A percentile compares a stretch with the other conserved stretches of the same genome.
phyloP scores from a whole-genome alignment of 2,797 vertebrate genomes.

The Valencia hispanica region DNA sequence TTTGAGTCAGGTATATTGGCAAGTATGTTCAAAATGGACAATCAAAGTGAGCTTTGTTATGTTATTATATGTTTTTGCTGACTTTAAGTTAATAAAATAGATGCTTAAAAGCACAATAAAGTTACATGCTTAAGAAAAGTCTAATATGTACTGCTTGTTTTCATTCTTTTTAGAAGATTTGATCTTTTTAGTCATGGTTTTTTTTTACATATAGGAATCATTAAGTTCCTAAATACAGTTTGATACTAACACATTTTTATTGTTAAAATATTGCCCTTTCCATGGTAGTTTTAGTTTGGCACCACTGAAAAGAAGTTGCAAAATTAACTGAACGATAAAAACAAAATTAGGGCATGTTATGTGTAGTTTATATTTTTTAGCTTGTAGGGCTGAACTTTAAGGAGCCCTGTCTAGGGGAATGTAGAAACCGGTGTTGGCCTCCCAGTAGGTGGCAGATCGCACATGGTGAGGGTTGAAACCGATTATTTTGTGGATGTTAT shows the following conservation, averaged over 20 bases:
- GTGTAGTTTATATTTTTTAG: background rate
- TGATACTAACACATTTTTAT: too few relatives aligned
- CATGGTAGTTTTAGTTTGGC: background rate
- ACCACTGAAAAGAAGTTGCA: background rate
- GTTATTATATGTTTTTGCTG: background rate
- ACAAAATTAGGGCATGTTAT: background rate
- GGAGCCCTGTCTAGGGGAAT: background rate
- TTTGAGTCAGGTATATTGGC: background rate
- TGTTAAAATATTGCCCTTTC: too few relatives aligned
- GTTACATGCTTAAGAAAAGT: background rate
- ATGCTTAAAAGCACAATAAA: background rate
- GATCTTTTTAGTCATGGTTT: background rate
- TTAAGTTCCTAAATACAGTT: background rate
- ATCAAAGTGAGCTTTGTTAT: background rate
- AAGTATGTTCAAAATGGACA: background rate
- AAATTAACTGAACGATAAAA: background rate
- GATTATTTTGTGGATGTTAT: constrained; percentile 5
- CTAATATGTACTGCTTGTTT: background rate
- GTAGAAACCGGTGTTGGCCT: background rate
- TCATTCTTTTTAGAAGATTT: background rate
- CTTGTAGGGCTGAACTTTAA: background rate
- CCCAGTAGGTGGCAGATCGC: background rate
- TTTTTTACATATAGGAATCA: background rate
- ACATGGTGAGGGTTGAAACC: background rate
- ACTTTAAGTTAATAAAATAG: background rate